These are phyloP conservation scores for Philhelius pedissequus DNA, from an alignment of 2,888 invertebrate species.

Conservation along the genomic window DNA sequence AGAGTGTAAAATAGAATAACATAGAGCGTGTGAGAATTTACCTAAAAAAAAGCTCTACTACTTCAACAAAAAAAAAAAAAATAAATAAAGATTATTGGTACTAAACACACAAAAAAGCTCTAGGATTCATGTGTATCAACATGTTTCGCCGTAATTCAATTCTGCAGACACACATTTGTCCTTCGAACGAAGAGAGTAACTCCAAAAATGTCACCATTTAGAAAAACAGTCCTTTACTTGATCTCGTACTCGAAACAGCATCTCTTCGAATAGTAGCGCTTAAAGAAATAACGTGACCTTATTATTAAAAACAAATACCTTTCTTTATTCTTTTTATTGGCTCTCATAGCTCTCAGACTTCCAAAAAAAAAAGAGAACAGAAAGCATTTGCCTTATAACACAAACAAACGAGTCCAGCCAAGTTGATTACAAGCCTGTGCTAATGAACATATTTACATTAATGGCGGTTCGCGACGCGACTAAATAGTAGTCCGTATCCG, in stretches of 20 bases:
- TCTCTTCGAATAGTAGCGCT: slow-evolving; percentile 27
- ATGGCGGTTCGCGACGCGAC: slow-evolving; percentile 24
- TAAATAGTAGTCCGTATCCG: slow-evolving; percentile 31
- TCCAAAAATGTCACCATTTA: slow-evolving; percentile 30
- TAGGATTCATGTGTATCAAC: slow-evolving; percentile 6
- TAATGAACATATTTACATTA: background rate
- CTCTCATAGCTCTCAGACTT: background rate
- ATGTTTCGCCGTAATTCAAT: slow-evolving; percentile 41
- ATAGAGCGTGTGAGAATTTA: background rate
- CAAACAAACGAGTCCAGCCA: slow-evolving; percentile 30
- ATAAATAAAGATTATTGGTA: background rate
- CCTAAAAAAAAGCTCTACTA: background rate
- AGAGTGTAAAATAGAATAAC: background rate
- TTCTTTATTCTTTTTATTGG: background rate
- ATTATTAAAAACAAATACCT: background rate
- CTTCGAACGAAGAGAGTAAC: background rate
- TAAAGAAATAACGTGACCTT: slow-evolving; percentile 21
- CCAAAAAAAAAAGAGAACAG: background rate
- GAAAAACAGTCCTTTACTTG: slow-evolving; percentile 50
- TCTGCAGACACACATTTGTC: slow-evolving; percentile 14
- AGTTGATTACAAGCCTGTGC: slow-evolving; percentile 28
- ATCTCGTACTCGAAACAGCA: slow-evolving; percentile 60
- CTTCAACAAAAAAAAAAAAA: too few relatives aligned
- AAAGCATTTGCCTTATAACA: slow-evolving; percentile 21
- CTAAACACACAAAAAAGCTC: slow-evolving; percentile 18